Percentiles rank a stretch among this genome's conserved stretches.
Evolutionary conservation across 2,888 invertebrate species (phyloP).

Genomic region (Epinotia nisella): DNA sequence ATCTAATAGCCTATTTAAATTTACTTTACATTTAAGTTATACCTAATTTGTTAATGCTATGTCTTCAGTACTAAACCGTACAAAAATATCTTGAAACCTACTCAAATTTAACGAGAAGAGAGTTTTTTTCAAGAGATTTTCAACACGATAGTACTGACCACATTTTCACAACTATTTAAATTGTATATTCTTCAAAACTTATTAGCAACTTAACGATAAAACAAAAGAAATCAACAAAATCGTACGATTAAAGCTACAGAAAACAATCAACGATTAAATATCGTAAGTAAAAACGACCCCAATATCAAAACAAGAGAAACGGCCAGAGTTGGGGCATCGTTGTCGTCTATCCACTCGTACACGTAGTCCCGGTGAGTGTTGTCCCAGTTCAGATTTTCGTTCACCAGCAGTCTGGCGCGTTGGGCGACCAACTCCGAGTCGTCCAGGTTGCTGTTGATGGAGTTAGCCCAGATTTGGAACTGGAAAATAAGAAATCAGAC

Average conservation of each 20-base stretch:
- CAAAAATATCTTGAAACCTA: too few species aligned
- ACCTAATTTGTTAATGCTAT: too few species aligned
- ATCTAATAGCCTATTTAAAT: conserved; percentile 7
- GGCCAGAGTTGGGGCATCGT: conserved; percentile 65
- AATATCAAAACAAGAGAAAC: conserved; percentile 63
- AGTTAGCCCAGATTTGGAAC: conserved; percentile 65
- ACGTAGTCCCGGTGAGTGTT: conserved; percentile 53
- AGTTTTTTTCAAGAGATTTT: too few species aligned
- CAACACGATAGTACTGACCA: too few species aligned
- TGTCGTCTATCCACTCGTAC: conserved; percentile 77
- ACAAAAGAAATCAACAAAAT: neutral
- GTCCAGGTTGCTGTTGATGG: conserved; percentile 60
- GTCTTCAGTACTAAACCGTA: too few species aligned
- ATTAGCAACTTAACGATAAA: too few species aligned
- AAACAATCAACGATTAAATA: conserved; percentile 60
- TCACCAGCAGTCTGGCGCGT: conserved; percentile 50
- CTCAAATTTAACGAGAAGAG: too few species aligned
- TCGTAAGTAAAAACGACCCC: conserved; percentile 59
- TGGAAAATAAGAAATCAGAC: conserved; percentile 50
- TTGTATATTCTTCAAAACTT: too few species aligned
- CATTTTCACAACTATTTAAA: too few species aligned
- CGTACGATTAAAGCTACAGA: neutral
- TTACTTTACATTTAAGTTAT: neutral
- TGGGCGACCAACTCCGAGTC: conserved; percentile 58
- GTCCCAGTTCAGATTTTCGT: conserved; percentile 63